Percentiles rank a stretch among this genome's conserved stretches.
phyloP scores from a whole-genome alignment of 92 coral and sea anemone species.

The Siderastrea radians region DNA sequence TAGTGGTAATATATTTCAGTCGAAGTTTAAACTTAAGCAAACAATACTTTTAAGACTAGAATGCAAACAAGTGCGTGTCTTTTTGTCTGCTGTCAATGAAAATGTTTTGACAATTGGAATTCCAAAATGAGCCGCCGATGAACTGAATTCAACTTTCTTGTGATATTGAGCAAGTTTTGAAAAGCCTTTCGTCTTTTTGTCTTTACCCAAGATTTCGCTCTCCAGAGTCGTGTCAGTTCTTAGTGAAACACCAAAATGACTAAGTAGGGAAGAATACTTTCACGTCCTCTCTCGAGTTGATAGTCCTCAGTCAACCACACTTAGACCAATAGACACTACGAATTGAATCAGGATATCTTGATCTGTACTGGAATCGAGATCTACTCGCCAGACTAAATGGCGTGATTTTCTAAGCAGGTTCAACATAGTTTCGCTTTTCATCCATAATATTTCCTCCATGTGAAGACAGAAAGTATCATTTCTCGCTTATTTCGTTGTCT shows the following conservation, averaged over 20 bases:
- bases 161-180: background rate
- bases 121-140: background rate
- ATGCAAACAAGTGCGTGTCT: constrained; percentile 10
- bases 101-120: background rate
- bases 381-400: too few relatives aligned
- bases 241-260: background rate
- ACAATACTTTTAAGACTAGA: constrained; percentile 24
- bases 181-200: background rate
- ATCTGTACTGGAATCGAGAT: too few relatives aligned
- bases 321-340: background rate
- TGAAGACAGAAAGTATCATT: too few relatives aligned
- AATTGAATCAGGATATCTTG: background rate
- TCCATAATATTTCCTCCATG: background rate
- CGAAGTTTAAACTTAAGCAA: constrained; percentile 7
- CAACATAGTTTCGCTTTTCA: background rate
- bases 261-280: background rate
- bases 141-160: background rate
- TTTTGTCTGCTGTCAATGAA: background rate
- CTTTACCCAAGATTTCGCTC: too few relatives aligned
- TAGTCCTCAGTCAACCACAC: background rate
- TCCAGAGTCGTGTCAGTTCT: background rate
- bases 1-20: constrained; percentile 3
- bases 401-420: too few relatives aligned
- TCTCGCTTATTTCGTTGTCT: background rate
- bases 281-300: background rate